Base-by-base conservation (phyloP, 2,113 vertebrate species). In the Pseudopipra pipra region DNA sequence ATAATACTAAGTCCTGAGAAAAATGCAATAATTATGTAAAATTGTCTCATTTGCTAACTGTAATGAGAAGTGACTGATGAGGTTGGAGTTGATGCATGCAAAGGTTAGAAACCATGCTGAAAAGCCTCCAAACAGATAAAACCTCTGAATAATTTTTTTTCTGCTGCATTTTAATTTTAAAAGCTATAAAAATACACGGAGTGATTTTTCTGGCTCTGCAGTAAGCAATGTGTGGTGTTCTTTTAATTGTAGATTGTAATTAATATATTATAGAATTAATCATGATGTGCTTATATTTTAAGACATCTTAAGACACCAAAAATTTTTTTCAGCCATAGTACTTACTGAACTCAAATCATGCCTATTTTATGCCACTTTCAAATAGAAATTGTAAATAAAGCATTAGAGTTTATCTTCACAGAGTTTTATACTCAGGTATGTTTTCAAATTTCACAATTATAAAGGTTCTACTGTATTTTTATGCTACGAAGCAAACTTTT, bases 201-300 rank as follows among this genome's bases (percentile, higher is more conserved):
- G 6, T 82, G 21, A 82, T 56, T 56, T 56, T 82, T 35, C 14
- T 52, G 28, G 49, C 31, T 14, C 46, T 72, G 49, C 25, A 73
- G 17, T 52, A 76, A 68, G 43, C 5, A 4, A 62, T 0, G 0
- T 52, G 28, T 20, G 19, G 8, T 27, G 3, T 4, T 44, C 44
- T 70, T 63, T 39, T 21, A 43, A 70, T 5, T 61, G 28, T 43
- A 87, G 37, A 37, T 35, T 23, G 15, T 70, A 72, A 59, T 66
- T 90, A 76, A 43, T 85, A 7, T 44, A 24, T 79, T 86, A 52
- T 1, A 76, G 13, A 37, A 33, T 59, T 52, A 90, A 83, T 68
- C 11, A 49, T 12, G 13, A 62, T n/a, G 7, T 41, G 15, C 51
- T 78, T 54, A 5, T 43, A 66, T 51, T 87, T 90, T 56, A 92